These are phyloP conservation scores for Periplaneta americana DNA, from an alignment of 1,140 invertebrate genomes.

Conservation along the genomic window DNA sequence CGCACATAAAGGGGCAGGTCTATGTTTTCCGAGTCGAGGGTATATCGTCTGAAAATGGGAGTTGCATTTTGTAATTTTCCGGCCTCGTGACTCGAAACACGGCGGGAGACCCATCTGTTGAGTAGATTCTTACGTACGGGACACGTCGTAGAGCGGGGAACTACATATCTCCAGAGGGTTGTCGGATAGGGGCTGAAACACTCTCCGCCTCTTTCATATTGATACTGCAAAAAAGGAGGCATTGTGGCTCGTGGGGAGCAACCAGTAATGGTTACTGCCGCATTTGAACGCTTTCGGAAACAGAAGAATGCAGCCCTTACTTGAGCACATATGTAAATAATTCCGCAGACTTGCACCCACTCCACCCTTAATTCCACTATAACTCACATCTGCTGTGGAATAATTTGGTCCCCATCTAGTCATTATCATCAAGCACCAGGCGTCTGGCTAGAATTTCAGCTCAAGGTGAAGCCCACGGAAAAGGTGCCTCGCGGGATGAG, in stretches of 20 bases:
- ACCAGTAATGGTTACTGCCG: neutral
- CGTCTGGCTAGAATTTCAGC: too few relatives aligned
- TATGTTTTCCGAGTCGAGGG: neutral
- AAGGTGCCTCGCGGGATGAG: too few relatives aligned
- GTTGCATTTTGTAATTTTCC: neutral
- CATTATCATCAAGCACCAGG: too few relatives aligned
- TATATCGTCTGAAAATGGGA: neutral
- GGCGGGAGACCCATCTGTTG: neutral
- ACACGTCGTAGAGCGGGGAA: neutral
- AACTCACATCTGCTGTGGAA: neutral
- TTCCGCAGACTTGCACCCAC: neutral
- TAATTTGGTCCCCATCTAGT: neutral
- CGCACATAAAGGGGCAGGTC: too few relatives aligned
- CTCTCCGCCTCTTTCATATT: neutral
- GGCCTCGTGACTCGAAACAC: neutral
- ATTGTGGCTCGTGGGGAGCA: neutral
- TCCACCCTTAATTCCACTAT: neutral
- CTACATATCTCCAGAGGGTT: neutral
- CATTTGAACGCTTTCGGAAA: neutral
- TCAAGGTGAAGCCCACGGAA: too few relatives aligned
- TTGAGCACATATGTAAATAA: neutral
- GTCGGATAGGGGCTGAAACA: neutral
- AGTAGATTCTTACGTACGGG: neutral
- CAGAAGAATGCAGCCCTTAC: neutral
- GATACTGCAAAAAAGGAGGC: neutral